These are phyloP conservation scores for Vicugna pacos DNA, from an alignment of 2,113 vertebrate species.

Conservation along the genomic window DNA sequence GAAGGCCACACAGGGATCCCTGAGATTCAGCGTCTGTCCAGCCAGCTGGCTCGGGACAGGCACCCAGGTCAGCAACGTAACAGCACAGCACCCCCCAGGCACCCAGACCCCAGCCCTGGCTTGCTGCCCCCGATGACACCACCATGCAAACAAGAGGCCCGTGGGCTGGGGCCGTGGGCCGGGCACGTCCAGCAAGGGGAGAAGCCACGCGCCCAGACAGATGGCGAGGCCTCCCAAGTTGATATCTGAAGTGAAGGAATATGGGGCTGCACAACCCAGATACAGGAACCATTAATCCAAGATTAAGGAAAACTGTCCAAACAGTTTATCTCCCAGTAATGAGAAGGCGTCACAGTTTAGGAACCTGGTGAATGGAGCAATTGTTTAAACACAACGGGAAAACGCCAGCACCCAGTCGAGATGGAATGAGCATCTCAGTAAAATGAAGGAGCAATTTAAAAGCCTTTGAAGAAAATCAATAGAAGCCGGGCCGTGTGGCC, in stretches of 20 bases:
- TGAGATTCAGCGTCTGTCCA: rapidly evolving
- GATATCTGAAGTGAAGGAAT: constrained; percentile 83
- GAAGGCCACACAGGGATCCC: rapidly evolving
- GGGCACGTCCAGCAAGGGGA: rapidly evolving
- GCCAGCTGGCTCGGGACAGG: neutral
- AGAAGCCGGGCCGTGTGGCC: constrained; percentile 86
- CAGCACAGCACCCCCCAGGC: neutral
- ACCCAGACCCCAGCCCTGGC: rapidly evolving
- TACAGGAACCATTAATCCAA: constrained; percentile 88
- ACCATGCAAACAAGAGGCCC: rapidly evolving
- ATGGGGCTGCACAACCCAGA: constrained; percentile 84
- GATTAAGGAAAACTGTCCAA: constrained; percentile 91
- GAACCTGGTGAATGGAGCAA: constrained; percentile 88
- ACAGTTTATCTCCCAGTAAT: constrained; percentile 91
- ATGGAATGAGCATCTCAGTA: constrained; percentile 90
- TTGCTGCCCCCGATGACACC: rapidly evolving
- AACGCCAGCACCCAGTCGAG: constrained; percentile 85
- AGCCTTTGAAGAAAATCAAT: constrained; percentile 94
- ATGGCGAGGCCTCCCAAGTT: constrained; percentile 61
- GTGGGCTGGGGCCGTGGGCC: rapidly evolving
- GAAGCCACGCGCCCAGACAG: neutral
- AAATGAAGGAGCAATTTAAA: constrained; percentile 94
- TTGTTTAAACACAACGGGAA: constrained; percentile 91
- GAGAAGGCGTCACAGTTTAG: constrained; percentile 91
- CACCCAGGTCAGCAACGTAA: rapidly evolving